Percentiles rank a stretch among this genome's conserved stretches.
Conservation (phyloP, 2,113 vertebrate species). For the Budorcas taxicolor region DNA sequence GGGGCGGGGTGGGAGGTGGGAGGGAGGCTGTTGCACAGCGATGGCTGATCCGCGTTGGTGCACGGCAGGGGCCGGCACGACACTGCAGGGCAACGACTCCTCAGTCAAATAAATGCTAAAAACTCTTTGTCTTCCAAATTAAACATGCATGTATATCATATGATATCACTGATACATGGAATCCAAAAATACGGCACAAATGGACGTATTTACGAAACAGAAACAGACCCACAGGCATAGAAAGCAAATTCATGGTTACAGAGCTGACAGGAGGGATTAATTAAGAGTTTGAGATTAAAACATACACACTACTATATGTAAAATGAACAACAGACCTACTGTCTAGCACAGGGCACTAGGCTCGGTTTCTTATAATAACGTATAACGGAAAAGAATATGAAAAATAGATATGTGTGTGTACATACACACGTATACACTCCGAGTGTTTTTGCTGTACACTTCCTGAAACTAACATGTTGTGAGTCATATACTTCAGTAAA, state of each 20-base stretch:
- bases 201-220: neutral
- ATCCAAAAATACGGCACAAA: neutral
- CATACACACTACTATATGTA: neutral
- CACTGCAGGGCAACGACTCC: rapidly evolving
- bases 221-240: neutral
- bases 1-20: neutral
- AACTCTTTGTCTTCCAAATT: neutral
- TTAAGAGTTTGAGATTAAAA: neutral
- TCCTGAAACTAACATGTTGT: neutral
- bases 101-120: neutral
- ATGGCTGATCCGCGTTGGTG: rapidly evolving
- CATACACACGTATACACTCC: neutral
- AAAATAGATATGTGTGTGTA: rapidly evolving
- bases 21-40: rapidly evolving
- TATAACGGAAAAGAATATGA: neutral
- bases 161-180: neutral
- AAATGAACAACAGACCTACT: neutral
- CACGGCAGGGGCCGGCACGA: rapidly evolving
- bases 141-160: neutral
- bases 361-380: neutral
- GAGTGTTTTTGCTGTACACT: neutral
- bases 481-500: neutral
- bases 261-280: neutral
- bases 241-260: neutral
- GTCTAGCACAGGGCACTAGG: neutral